These are phyloP conservation scores for Pygoscelis antarcticus DNA, from an alignment of 2,113 vertebrate genomes.

Conservation along the genomic window DNA sequence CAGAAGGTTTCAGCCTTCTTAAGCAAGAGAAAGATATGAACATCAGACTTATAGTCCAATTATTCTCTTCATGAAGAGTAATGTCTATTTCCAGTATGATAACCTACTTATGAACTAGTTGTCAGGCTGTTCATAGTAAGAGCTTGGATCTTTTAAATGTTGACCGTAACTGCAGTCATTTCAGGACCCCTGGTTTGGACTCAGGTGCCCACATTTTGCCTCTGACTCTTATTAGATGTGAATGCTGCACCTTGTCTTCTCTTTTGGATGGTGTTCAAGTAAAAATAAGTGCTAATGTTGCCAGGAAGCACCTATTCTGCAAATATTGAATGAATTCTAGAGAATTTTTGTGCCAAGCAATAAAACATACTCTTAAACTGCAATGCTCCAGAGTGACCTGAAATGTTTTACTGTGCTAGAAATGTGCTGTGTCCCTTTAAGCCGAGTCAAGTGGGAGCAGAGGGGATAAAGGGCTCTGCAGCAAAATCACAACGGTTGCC, in stretches of 20 bases:
- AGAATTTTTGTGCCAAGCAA: background rate
- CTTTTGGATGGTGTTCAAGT: background rate
- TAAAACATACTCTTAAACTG: background rate
- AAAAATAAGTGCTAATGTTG: background rate
- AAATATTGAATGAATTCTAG: background rate
- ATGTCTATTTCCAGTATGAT: background rate
- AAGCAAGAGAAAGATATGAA: background rate
- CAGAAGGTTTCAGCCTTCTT: background rate
- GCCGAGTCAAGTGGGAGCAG: background rate
- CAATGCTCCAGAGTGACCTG: background rate
- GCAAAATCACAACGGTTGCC: background rate
- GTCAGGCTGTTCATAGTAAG: background rate
- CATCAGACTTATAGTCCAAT: background rate
- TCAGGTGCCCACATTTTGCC: background rate
- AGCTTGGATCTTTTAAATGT: background rate
- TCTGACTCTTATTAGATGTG: background rate
- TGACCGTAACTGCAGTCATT: background rate
- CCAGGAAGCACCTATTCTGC: background rate
- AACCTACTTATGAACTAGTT: background rate
- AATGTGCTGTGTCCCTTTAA: conserved; percentile 17
- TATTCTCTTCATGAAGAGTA: background rate
- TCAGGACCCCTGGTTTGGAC: background rate
- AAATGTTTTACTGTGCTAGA: background rate
- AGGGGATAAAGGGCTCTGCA: background rate
- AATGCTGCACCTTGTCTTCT: background rate